These are phyloP conservation scores for Trichonephila clavipes DNA, from an alignment of 1,140 invertebrate species.

Conservation along the genomic window DNA sequence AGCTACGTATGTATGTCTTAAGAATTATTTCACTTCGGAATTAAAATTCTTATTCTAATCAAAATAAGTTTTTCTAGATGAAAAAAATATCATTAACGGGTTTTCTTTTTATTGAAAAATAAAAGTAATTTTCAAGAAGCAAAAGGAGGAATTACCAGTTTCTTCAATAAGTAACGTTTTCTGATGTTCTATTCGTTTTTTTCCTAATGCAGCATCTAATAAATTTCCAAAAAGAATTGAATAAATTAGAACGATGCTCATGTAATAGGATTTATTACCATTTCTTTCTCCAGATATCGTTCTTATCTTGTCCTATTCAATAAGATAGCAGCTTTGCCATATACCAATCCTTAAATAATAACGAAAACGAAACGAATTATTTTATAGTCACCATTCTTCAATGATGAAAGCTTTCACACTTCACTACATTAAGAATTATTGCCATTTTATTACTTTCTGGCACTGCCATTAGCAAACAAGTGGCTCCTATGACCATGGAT, in stretches of 20 bases:
- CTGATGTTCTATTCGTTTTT: too few species aligned
- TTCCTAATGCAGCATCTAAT: too few species aligned
- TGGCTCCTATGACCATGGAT: neutral
- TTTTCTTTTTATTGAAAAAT: too few species aligned
- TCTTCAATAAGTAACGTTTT: too few species aligned
- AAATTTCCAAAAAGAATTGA: neutral
- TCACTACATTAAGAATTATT: neutral
- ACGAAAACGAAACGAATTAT: neutral
- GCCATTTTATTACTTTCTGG: neutral
- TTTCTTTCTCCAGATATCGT: neutral
- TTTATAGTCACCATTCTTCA: neutral
- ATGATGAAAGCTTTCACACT: neutral
- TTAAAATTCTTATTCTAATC: too few species aligned
- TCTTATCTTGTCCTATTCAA: neutral
- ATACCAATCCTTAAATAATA: neutral
- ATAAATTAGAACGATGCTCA: neutral
- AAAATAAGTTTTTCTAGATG: too few species aligned
- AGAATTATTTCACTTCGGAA: too few species aligned
- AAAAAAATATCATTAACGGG: too few species aligned
- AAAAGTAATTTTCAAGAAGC: too few species aligned
- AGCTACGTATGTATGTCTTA: too few species aligned
- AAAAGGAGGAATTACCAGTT: too few species aligned
- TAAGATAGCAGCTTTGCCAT: neutral
- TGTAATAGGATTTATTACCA: neutral
- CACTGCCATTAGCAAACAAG: neutral